Evolutionary conservation across 2,888 invertebrate genomes (phyloP), one percentile per base, ranked within the genome.

Genomic region (Scrobipalpa atriplicella): DNA sequence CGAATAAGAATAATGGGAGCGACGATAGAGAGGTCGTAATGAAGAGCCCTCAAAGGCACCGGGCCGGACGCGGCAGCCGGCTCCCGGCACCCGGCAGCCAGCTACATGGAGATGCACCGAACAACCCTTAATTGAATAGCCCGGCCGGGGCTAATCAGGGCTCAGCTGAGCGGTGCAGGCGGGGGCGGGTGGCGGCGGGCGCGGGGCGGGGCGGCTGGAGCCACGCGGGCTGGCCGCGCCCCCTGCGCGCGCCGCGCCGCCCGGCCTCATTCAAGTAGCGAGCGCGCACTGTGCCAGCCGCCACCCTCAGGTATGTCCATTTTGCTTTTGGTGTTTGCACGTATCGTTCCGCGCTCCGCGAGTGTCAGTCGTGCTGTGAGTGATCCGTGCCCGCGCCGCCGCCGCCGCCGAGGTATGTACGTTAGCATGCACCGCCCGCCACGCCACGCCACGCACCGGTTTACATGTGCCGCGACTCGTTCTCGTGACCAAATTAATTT

Each of bases 151-250:
- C 90, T 92, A 91, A 92, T 91, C 90, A 87, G 89, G 87, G 87
- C 90, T 88, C 90, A 91, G 91, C 90, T 90, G 90, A 89, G 87
- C 86, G 85, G 85, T 83, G 85, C 83, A 84, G 78, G 81, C 78
- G 76, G 75, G 74, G 72, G 73, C 72, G 61, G 70, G 62, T 68
- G 64, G 66, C 73, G 81, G 84, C 81, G 84, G 83, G 83, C 83
- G 77, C 80, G 81, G 73, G 82, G 82, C 72, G 82, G 85, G 81
- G 84, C 84, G 81, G 84, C 79, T 81, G 93, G 93, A 93, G 91
- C 90, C 91, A 90, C 91, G 92, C 91, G 87, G 92, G 88, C 91
- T 91, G 82, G 91, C 89, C 94, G 94, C 94, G 94, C 94, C 92
- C 93, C 93, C 89, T 90, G 91, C 92, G 93, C 93, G 94, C 93